Percentiles rank a stretch among this genome's conserved stretches.
phyloP scores from a whole-genome alignment of 2,888 invertebrate species.

The Athrips mouffetella region DNA sequence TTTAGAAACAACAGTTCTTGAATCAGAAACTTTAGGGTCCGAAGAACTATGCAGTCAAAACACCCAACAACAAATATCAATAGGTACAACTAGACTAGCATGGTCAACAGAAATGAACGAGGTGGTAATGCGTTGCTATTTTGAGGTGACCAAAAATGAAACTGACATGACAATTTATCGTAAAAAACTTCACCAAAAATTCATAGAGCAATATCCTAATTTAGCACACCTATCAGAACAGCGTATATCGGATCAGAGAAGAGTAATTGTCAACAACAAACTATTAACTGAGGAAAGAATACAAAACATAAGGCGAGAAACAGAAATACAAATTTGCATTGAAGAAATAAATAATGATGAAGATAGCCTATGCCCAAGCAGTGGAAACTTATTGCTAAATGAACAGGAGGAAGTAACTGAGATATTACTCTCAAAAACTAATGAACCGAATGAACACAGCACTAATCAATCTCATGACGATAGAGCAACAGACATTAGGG shows the following conservation, averaged over 20 bases:
- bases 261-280: too few species aligned
- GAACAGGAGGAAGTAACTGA: too few species aligned
- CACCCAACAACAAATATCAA: not conserved
- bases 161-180: conserved; percentile 1
- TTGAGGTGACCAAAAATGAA: too few species aligned
- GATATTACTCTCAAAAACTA: too few species aligned
- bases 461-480: not conserved
- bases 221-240: not conserved
- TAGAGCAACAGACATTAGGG: too few species aligned
- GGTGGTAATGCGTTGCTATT: conserved; percentile 1
- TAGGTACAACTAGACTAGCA: not conserved
- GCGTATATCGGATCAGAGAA: too few species aligned
- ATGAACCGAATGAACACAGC: not conserved
- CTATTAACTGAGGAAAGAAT: not conserved
- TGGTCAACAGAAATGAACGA: conserved; percentile 12
- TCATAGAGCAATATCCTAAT: not conserved
- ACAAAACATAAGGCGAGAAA: not conserved
- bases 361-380: not conserved
- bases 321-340: not conserved
- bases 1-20: too few species aligned
- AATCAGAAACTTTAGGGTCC: too few species aligned
- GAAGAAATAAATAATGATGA: not conserved
- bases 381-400: too few species aligned
- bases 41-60: too few species aligned
- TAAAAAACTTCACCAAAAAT: not conserved